phyloP scores from a whole-genome alignment of 2,113 vertebrate genomes.

The Chelonoidis abingdonii region DNA sequence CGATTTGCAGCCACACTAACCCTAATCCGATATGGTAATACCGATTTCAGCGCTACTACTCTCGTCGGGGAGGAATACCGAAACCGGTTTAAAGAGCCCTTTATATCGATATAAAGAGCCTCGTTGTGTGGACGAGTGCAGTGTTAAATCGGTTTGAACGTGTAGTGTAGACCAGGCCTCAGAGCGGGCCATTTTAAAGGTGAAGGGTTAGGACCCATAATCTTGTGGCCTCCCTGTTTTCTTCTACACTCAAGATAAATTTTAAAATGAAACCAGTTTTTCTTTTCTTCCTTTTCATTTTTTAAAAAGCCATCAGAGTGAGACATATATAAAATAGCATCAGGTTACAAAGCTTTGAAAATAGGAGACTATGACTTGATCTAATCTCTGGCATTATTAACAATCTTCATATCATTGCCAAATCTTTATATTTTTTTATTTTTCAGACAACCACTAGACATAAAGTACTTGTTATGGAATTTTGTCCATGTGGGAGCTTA shows the following conservation, averaged over 20 bases:
- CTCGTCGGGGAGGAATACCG: too few species aligned
- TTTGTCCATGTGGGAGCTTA: slow-evolving; percentile 96
- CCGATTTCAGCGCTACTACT: too few species aligned
- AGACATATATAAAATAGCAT: background rate
- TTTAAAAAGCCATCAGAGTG: background rate
- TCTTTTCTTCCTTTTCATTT: background rate
- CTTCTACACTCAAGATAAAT: background rate
- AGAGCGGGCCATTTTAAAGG: background rate
- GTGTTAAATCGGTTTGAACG: too few species aligned
- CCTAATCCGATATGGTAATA: too few species aligned
- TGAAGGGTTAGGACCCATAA: background rate
- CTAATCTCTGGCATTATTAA: background rate
- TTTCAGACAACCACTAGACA: slow-evolving; percentile 90
- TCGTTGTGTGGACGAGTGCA: too few species aligned
- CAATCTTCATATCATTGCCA: background rate
- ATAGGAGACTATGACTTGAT: background rate
- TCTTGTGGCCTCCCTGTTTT: background rate
- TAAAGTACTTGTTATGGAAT: slow-evolving; percentile 99
- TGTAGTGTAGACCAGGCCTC: too few species aligned
- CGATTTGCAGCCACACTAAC: too few species aligned
- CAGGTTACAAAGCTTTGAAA: background rate
- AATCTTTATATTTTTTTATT: background rate
- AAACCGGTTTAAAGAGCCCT: too few species aligned
- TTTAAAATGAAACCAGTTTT: background rate
- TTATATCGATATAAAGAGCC: too few species aligned